Percentiles rank a stretch among this genome's conserved stretches.
These are phyloP conservation scores for Argyra leucocephala DNA, from an alignment of 2,888 invertebrate genomes.

Conservation along the genomic window DNA sequence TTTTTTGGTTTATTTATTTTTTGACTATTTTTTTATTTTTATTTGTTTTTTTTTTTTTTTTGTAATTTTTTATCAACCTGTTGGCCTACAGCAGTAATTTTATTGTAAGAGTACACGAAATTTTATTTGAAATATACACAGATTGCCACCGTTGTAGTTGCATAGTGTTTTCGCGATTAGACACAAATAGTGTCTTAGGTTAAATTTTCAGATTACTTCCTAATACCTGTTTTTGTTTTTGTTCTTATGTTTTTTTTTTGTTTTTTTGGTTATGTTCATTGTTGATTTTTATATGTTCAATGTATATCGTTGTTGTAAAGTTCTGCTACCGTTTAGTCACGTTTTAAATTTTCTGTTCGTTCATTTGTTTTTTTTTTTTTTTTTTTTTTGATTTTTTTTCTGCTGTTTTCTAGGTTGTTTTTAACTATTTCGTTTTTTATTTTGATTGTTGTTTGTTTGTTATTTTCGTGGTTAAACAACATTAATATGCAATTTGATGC, in stretches of 20 bases:
- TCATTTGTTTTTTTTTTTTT: slow-evolving; percentile 1
- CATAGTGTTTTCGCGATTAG: not conserved
- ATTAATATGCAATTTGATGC: slow-evolving; percentile 1
- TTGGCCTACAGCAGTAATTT: slow-evolving; percentile 6
- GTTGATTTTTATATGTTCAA: too few species aligned
- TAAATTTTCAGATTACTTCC: not conserved
- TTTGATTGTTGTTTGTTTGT: not conserved
- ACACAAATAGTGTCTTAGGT: slow-evolving; percentile 6
- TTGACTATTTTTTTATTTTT: not conserved
- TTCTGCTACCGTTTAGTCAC: slow-evolving; percentile 3
- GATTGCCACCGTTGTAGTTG: slow-evolving; percentile 6
- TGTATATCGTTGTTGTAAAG: not conserved
- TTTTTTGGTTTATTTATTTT: not conserved
- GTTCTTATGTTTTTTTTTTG: not conserved
- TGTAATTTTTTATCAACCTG: not conserved
- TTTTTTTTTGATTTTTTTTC: not conserved
- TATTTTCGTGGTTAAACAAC: not conserved
- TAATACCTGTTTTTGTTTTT: not conserved
- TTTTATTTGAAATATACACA: not conserved
- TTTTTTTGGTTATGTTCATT: too few species aligned
- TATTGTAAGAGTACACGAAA: not conserved
- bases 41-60: not conserved
- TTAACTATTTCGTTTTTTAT: not conserved
- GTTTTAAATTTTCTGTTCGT: not conserved
- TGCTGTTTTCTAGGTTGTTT: not conserved